phyloP scores from a whole-genome alignment of 1,140 invertebrate species.

The Chionoecetes opilio region DNA sequence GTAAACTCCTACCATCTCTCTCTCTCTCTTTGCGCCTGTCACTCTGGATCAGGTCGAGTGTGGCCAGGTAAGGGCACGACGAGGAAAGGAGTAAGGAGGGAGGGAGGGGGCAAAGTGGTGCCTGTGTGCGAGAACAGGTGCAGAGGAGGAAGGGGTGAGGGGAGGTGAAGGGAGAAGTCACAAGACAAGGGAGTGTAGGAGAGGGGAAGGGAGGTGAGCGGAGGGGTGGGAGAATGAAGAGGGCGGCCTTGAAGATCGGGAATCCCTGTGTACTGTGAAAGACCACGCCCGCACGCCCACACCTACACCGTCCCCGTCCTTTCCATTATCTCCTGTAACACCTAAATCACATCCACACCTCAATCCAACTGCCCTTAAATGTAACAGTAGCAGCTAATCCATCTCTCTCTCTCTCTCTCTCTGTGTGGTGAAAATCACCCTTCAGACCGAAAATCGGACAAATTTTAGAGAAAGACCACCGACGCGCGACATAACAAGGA shows the following conservation, averaged over 20 bases:
- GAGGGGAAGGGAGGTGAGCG: neutral
- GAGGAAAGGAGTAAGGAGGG: neutral
- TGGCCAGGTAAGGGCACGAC: neutral
- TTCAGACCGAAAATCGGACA: neutral
- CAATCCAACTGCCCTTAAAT: neutral
- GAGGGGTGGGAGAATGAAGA: neutral
- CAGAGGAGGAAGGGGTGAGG: neutral
- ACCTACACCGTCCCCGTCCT: neutral
- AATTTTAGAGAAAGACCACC: neutral
- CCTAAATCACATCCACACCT: neutral
- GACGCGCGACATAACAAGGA: neutral
- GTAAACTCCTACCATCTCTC: neutral
- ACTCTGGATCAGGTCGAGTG: neutral
- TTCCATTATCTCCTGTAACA: neutral
- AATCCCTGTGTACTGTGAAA: conserved; percentile 50
- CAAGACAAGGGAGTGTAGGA: neutral
- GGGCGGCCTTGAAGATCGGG: conserved; percentile 41
- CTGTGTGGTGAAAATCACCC: neutral
- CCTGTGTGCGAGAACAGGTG: neutral
- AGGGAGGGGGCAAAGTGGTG: neutral
- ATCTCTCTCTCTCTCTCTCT: too few relatives aligned
- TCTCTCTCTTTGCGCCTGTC: neutral
- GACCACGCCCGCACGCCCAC: conserved; percentile 21
- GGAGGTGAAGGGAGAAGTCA: too few relatives aligned
- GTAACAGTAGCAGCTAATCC: neutral